Evolutionary conservation across 2,113 vertebrate species (phyloP).

Genomic region (Numida meleagris): DNA sequence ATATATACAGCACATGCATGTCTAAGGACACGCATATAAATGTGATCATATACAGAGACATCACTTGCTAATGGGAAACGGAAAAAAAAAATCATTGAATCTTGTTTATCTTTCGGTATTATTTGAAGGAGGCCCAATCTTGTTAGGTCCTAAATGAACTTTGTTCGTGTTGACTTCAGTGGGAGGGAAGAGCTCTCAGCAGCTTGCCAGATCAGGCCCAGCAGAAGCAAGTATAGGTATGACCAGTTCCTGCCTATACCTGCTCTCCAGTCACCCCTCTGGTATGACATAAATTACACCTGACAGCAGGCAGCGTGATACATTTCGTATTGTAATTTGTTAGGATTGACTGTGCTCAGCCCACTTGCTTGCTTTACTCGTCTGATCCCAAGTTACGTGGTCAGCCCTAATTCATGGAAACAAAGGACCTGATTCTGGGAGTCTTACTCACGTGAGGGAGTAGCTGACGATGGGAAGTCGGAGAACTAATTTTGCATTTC

Average conservation of each 20-base stretch:
- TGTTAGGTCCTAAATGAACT: background rate
- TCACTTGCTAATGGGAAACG: background rate
- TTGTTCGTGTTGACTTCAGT: background rate
- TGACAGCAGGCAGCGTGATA: slow-evolving; percentile 18
- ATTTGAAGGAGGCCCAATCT: background rate
- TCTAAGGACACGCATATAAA: background rate
- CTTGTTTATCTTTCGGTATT: accelerated
- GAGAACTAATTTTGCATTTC: background rate
- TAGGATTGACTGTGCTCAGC: background rate
- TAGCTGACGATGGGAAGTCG: background rate
- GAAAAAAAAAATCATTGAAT: background rate
- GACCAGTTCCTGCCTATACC: slow-evolving; percentile 35
- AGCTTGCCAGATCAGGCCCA: slow-evolving; percentile 7
- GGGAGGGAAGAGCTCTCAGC: background rate
- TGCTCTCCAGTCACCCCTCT: slow-evolving; percentile 30
- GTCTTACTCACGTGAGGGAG: background rate
- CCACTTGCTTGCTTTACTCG: background rate
- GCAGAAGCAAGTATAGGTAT: background rate
- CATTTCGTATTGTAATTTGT: background rate
- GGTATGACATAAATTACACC: slow-evolving; percentile 6
- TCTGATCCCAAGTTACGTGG: background rate
- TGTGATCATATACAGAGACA: background rate
- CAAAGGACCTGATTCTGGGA: accelerated
- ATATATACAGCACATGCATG: no score
- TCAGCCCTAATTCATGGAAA: background rate